Conservation (phyloP, 2,888 invertebrate genomes). For the Dasypolia templi region DNA sequence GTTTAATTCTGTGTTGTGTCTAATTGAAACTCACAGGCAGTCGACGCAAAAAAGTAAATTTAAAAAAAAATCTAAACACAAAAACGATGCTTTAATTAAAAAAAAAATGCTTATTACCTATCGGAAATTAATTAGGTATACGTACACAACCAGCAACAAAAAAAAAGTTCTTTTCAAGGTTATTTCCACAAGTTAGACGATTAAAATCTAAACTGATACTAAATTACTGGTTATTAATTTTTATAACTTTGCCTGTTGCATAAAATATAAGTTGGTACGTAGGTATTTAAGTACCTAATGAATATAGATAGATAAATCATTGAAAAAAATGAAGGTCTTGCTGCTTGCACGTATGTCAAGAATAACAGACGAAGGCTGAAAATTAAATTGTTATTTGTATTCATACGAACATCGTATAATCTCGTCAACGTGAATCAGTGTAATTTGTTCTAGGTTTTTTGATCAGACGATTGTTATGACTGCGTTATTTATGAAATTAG, state of each 20-base stretch:
- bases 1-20: no score
- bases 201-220: no score
- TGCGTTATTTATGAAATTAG: neutral
- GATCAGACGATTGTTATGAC: neutral
- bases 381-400: neutral
- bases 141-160: no score
- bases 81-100: no score
- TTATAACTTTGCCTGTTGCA: neutral
- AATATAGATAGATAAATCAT: neutral
- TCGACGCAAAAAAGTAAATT: no score
- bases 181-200: no score
- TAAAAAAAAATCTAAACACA: no score
- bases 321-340: constrained; percentile 12
- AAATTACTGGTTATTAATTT: neutral
- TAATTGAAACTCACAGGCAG: no score
- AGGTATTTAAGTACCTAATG: neutral
- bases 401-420: neutral
- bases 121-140: no score
- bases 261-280: neutral
- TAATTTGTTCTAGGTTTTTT: neutral
- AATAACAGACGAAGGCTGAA: neutral
- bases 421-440: neutral
- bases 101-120: no score
- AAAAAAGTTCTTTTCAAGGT: no score
- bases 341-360: neutral